Evolutionary conservation across 2,797 vertebrate genomes (phyloP), one percentile per base, ranked within the genome.

Genomic region (Anas bahamensis): DNA sequence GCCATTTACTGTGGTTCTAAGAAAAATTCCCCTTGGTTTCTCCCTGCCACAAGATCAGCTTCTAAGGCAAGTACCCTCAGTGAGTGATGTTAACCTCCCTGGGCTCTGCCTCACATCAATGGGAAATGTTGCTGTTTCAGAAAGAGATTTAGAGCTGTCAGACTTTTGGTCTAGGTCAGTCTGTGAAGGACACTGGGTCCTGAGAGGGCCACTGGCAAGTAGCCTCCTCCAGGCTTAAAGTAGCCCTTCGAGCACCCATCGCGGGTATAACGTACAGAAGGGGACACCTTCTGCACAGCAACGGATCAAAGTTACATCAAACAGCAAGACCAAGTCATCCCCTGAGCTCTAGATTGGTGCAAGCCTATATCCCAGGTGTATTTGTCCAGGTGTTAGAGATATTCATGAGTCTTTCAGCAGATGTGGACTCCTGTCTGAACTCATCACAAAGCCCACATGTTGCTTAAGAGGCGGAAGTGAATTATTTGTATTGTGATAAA

Each of bases 371-470:
- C 22, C 8, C 6, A 42, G 13, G 44, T 39, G 2, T 71, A 29
- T 74, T 77, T 46, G 6, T 71, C 44, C 48, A 59, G 10, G 11
- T 53, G 90, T 86, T 73, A 44, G 44, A 78, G 5, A 50, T 31
- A 24, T 2, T 72, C 2, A 0, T 6, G 5, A 26, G 5, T 33
- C 37, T 75, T 87, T 74, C 57, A 39, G 46, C 29, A 65, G 50
- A 41, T 35, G 26, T 52, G 10, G 4, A 4, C 9, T 83, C 7
- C 17, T 50, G 6, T n/a, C 33, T 74, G 50, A 90, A 46, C 21
- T 68, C 65, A 22, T 33, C 26, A 17, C 9, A 13, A 46, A 73
- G 7, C 2, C 21, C 15, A 13, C 0, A 0, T 23, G 5, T 22
- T 80, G 8, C 60, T 71, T 68, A 78, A 52, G 18, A 94, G 17